Percentiles rank a stretch among this genome's conserved stretches.
These are phyloP conservation scores for Nothura maculosa DNA, from an alignment of 2,797 vertebrate species.

Conservation along the genomic window DNA sequence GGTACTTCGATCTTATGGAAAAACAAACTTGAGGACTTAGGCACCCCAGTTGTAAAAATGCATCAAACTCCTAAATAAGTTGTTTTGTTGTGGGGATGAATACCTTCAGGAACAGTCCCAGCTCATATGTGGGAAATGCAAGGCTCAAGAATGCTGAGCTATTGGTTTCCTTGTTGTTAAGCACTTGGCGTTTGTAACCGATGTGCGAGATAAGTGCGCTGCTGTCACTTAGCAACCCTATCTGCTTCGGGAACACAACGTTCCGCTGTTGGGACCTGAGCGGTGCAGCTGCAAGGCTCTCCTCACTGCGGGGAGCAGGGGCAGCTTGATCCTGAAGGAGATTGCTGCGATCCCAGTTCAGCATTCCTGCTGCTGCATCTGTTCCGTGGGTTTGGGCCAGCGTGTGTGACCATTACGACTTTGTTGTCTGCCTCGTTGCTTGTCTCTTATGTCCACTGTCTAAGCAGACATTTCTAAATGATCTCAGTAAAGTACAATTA, in stretches of 20 bases:
- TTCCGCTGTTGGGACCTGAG: constrained; percentile 52
- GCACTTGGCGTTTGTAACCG: constrained; percentile 44
- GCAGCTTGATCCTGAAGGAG: constrained; percentile 2
- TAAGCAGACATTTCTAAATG: constrained; percentile 14
- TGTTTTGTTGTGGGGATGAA: background rate
- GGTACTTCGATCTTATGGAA: background rate
- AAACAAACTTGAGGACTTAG: background rate
- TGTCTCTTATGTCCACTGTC: constrained; percentile 23
- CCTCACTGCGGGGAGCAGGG: background rate
- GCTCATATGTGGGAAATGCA: constrained; percentile 19
- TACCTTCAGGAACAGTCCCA: background rate
- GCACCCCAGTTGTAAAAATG: background rate
- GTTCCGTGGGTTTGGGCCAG: background rate
- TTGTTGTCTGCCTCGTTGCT: background rate
- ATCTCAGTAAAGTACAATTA: constrained; percentile 14
- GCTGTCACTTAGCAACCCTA: constrained; percentile 74
- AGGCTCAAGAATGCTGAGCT: background rate
- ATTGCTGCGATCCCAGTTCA: background rate
- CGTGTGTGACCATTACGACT: constrained; percentile 26
- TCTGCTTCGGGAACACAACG: constrained; percentile 66
- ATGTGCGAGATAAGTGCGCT: constrained; percentile 45
- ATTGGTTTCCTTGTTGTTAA: constrained; percentile 52
- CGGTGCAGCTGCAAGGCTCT: constrained; percentile 16
- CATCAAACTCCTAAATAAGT: background rate
- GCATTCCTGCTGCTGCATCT: constrained; percentile 1